Evolutionary conservation across 2,888 invertebrate species (phyloP).

Genomic region (Eristalis arbustorum): DNA sequence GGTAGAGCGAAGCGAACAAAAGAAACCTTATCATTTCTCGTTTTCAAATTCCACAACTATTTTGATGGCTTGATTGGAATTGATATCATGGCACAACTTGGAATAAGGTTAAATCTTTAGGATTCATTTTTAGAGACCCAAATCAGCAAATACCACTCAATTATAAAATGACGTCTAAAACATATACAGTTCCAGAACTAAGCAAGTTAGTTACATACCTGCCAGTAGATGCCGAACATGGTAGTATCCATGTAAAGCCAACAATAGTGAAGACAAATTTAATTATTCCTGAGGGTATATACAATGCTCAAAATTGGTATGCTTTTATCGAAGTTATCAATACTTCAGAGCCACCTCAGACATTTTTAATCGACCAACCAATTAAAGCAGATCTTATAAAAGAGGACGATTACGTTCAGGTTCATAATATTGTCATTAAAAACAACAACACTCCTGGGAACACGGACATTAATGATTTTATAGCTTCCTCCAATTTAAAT

Average conservation of each 20-base stretch:
- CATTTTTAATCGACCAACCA: conserved; percentile 44
- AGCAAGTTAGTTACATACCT: conserved; percentile 42
- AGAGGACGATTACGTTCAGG: background rate
- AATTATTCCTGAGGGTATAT: conserved; percentile 44
- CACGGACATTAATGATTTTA: background rate
- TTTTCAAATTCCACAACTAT: conserved; percentile 64
- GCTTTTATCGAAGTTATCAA: conserved; percentile 56
- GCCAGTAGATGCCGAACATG: conserved; percentile 44
- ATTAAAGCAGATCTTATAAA: conserved; percentile 19
- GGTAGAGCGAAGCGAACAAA: conserved; percentile 49
- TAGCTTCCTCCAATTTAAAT: conserved; percentile 4
- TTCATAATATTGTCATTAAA: background rate
- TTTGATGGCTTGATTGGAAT: conserved; percentile 66
- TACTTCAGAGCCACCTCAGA: conserved; percentile 20
- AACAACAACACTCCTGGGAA: conserved; percentile 7
- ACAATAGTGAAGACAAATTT: conserved; percentile 23
- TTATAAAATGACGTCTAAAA: conserved; percentile 39
- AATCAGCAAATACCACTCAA: conserved; percentile 18
- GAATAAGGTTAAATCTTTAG: too few species aligned
- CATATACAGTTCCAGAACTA: conserved; percentile 27
- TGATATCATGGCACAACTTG: conserved; percentile 43
- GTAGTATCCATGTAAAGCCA: conserved; percentile 31
- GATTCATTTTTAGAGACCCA: conserved; percentile 29
- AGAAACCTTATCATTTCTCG: conserved; percentile 19
- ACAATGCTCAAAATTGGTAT: conserved; percentile 35